Percentiles rank a stretch among this genome's conserved stretches.
These are phyloP conservation scores for Ichneumoninae sp. DNA, from an alignment of 2,888 invertebrate species.

Conservation along the genomic window DNA sequence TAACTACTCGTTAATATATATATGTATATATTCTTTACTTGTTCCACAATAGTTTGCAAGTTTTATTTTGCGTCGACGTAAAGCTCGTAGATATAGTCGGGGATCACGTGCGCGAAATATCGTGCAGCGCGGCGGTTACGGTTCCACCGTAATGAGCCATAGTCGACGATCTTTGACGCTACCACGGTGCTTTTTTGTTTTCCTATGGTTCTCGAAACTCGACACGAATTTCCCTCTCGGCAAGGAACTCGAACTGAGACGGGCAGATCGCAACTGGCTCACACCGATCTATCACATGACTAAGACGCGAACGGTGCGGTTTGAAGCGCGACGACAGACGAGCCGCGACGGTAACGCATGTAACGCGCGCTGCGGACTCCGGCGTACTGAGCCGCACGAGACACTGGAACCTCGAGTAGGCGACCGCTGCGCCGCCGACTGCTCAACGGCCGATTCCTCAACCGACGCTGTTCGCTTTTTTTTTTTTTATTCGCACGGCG, in stretches of 20 bases:
- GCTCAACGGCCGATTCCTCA: slow-evolving; percentile 69
- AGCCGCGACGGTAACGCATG: slow-evolving; percentile 44
- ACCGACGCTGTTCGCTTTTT: slow-evolving; percentile 13
- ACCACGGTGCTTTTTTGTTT: background rate
- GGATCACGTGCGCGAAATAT: slow-evolving; percentile 9
- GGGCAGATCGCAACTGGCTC: background rate
- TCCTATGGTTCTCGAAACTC: background rate
- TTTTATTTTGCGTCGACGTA: background rate
- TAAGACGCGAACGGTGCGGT: slow-evolving; percentile 20
- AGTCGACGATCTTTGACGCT: background rate
- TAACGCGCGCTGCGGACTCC: slow-evolving; percentile 77
- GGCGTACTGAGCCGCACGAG: slow-evolving; percentile 78
- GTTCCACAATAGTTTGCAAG: background rate
- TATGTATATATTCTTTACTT: background rate
- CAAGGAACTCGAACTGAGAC: background rate
- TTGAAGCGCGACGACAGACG: slow-evolving; percentile 9
- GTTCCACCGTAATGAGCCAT: slow-evolving; percentile 10
- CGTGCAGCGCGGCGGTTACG: background rate
- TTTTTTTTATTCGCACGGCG: background rate
- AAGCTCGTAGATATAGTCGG: background rate
- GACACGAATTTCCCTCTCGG: background rate
- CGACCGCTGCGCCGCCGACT: slow-evolving; percentile 76
- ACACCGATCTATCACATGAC: slow-evolving; percentile 30
- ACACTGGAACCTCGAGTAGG: slow-evolving; percentile 71
- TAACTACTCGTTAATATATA: background rate